Conservation (phyloP, 2,888 invertebrate genomes). For the Hermaeophaga mercurialis region DNA sequence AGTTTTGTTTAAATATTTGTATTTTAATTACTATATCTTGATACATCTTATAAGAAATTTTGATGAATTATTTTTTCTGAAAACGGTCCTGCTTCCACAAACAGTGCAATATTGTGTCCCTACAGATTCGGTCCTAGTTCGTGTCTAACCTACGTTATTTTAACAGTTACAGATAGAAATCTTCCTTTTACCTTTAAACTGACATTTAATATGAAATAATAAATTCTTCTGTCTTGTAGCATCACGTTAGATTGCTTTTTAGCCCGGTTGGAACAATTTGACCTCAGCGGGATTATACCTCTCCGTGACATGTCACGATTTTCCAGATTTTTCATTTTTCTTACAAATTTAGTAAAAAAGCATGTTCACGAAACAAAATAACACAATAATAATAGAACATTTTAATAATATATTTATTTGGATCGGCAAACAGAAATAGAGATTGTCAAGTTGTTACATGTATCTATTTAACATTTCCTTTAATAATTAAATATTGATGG, state of each 20-base stretch:
- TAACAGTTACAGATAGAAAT: conserved; percentile 24
- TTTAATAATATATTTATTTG: too few relatives aligned
- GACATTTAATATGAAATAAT: conserved; percentile 33
- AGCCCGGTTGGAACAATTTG: neutral
- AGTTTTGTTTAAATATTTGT: too few relatives aligned
- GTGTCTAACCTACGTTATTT: conserved; percentile 23
- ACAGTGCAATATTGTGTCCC: neutral
- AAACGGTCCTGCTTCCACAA: neutral
- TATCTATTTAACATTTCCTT: too few relatives aligned
- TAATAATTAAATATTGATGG: too few relatives aligned
- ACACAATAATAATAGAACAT: too few relatives aligned
- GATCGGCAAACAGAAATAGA: too few relatives aligned
- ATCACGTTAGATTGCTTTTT: conserved; percentile 1
- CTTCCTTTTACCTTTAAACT: conserved; percentile 20
- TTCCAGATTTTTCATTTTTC: neutral
- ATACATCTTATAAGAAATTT: too few relatives aligned
- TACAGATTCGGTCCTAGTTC: conserved; percentile 17
- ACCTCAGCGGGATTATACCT: neutral
- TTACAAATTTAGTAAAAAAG: too few relatives aligned
- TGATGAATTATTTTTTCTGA: too few relatives aligned
- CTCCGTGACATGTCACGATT: neutral
- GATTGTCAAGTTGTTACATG: too few relatives aligned
- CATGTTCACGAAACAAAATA: too few relatives aligned
- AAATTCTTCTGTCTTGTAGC: conserved; percentile 20
- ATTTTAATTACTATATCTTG: too few relatives aligned